These are phyloP conservation scores for Mus musculus DNA, from an alignment of 2,113 vertebrate genomes.

Conservation along the genomic window GRCm39 chr2:109889001-109889500, in stretches of 20 bases:
- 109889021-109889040: constrained; percentile 84
- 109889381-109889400: neutral
- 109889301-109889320: neutral
- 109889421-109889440: neutral
- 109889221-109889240: neutral
- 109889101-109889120: constrained; percentile 83
- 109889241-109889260: neutral
- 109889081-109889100: constrained; percentile 79
- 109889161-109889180: constrained; percentile 70
- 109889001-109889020: constrained; percentile 80
- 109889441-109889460: neutral
- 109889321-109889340: neutral
- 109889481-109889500: neutral
- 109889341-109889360: neutral
- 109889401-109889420: neutral
- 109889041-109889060: constrained; percentile 86
- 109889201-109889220: neutral
- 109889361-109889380: neutral
- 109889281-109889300: constrained; percentile 2
- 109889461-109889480: neutral
- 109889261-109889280: constrained; percentile 4
- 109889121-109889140: constrained; percentile 79
- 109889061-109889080: constrained; percentile 81
- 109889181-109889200: constrained; percentile 46
- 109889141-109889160: constrained; percentile 64